Evolutionary conservation across 2,797 vertebrate species (phyloP), one percentile per base, ranked within the genome.

Genomic region (Gobionotothen gibberifrons): DNA sequence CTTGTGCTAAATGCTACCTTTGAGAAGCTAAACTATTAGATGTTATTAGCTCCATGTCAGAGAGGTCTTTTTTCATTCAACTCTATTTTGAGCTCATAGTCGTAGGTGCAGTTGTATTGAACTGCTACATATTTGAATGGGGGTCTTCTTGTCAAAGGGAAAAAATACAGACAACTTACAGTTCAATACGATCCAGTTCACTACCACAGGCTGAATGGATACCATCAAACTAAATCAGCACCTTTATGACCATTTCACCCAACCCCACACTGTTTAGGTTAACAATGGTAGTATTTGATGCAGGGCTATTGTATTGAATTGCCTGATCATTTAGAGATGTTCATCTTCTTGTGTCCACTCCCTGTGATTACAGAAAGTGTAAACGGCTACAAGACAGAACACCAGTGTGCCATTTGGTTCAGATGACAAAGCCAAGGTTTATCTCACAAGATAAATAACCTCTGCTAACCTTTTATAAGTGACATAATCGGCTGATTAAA

Each of bases 401-500:
- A 22, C 21, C 42, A n/a, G 43, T 55, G 42, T 65, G 46, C 42
- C 26, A 5, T 29, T 9, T 51, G 3, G 6, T n/a, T 57, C 3
- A 53, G 40, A 57, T 40, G 14, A 68, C 5, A 48, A 48, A 51
- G 55, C 16, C 42, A 40, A 21, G 6, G 57, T 43, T 64, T 51
- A 48, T 47, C 5, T 47, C 21, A 61, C 3, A 22, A 47, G 70
- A 62, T 70, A 57, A 83, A 68, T 53, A 58, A 65, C 44, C 22
- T 77, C 72, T 60, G 76, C 64, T 63, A 72, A 79, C 43, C 3
- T 82, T 70, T 36, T 71, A 49, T 52, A 70, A 53, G 11, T 58
- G 46, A 62, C 29, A 36, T 21, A 56, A 19, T 68, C 10, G 44
- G 48, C n/a, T 69, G 21, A 59, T 48, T 56, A 29, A 56, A 56